These are phyloP conservation scores for Pelagia noctiluca DNA, from an alignment of 30 jellyfish, hydroid and myxozoan species.

Conservation along the genomic window DNA sequence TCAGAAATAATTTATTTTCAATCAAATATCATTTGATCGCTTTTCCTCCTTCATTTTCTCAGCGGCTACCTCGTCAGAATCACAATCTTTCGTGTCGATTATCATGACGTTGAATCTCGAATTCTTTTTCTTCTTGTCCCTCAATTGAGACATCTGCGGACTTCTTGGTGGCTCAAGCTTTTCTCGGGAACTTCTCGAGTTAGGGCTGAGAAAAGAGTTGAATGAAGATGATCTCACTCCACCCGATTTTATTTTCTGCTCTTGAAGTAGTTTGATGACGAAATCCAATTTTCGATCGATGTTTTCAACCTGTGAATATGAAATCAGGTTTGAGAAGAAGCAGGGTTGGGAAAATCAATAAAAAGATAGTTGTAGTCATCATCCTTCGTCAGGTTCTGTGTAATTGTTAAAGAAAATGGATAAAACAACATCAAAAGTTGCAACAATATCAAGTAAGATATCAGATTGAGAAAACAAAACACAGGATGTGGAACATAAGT, in stretches of 20 bases:
- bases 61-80: background rate
- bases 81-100: slow-evolving; percentile 27
- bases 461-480: too few relatives aligned
- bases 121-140: slow-evolving; percentile 13
- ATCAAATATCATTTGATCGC: too few relatives aligned
- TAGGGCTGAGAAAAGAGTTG: slow-evolving; percentile 55
- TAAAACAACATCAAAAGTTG: too few relatives aligned
- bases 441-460: too few relatives aligned
- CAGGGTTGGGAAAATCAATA: too few relatives aligned
- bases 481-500: too few relatives aligned
- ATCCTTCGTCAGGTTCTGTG: too few relatives aligned
- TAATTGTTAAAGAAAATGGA: too few relatives aligned
- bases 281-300: slow-evolving; percentile 54
- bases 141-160: slow-evolving; percentile 21
- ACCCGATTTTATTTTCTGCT: slow-evolving; percentile 40
- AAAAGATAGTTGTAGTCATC: too few relatives aligned
- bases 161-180: slow-evolving; percentile 44
- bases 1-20: too few relatives aligned
- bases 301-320: slow-evolving; percentile 34
- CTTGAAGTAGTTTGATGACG: slow-evolving; percentile 61
- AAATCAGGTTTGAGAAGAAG: too few relatives aligned
- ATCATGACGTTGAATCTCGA: slow-evolving; percentile 59
- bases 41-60: background rate
- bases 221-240: slow-evolving; percentile 55
- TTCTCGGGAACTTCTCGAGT: slow-evolving; percentile 42